phyloP scores from a whole-genome alignment of 1,140 invertebrate genomes.

The Drosophila sechellia region DNA sequence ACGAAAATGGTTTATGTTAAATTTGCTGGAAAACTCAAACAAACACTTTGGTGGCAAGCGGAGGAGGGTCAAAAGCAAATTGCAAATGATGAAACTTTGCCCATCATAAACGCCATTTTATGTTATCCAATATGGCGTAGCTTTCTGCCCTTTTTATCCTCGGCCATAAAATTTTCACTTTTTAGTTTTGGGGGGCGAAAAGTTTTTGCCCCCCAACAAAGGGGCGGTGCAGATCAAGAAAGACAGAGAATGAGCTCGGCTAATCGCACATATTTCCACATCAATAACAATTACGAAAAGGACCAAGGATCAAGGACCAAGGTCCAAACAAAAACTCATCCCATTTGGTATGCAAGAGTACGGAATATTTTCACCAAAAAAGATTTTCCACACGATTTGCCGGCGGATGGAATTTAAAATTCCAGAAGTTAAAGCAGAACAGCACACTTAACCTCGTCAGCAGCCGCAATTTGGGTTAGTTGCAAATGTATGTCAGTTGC shows the following conservation, averaged over 20 bases:
- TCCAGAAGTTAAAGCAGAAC: conserved; percentile 14
- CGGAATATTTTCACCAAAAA: conserved; percentile 13
- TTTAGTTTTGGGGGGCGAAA: conserved; percentile 58
- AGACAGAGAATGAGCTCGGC: conserved; percentile 21
- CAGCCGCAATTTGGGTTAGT: conserved; percentile 42
- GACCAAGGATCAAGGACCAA: conserved; percentile 20
- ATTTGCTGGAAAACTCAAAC: conserved; percentile 66
- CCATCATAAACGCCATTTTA: conserved; percentile 76
- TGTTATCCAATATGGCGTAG: conserved; percentile 72
- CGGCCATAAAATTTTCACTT: conserved; percentile 68
- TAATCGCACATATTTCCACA: conserved; percentile 73
- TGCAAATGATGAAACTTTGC: conserved; percentile 75
- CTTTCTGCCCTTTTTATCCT: conserved; percentile 4
- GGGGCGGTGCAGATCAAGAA: not conserved
- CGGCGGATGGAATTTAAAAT: conserved; percentile 27
- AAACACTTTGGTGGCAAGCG: not conserved
- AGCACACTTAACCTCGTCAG: conserved; percentile 48
- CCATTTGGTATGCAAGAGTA: conserved; percentile 52
- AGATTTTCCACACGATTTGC: conserved; percentile 65
- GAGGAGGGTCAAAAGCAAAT: conserved; percentile 62
- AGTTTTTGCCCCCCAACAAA: conserved; percentile 32
- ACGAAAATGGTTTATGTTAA: conserved; percentile 63
- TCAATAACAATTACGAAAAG: conserved; percentile 69
- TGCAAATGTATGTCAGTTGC: conserved; percentile 65
- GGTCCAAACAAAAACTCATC: conserved; percentile 44